Conservation (phyloP, 2,888 invertebrate species). For the Melanostoma scalare region DNA sequence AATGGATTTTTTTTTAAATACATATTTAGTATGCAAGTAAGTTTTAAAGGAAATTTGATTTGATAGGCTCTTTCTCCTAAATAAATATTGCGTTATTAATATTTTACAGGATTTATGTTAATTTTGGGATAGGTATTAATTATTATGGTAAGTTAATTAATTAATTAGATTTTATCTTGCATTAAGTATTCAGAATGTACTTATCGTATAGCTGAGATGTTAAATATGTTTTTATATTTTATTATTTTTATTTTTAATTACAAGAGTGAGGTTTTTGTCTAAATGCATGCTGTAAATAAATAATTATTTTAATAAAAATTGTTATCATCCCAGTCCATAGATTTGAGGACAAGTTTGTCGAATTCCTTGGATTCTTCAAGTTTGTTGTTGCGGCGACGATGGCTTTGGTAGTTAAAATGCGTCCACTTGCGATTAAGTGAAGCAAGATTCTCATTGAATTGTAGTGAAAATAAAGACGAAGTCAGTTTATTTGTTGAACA, state of each 20-base stretch:
- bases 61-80: constrained; percentile 57
- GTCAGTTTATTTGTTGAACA: constrained; percentile 79
- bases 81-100: constrained; percentile 61
- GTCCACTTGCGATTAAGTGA: constrained; percentile 81
- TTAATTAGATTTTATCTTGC: constrained; percentile 47
- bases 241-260: constrained; percentile 32
- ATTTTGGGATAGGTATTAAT: constrained; percentile 49
- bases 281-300: constrained; percentile 40
- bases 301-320: constrained; percentile 79
- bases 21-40: constrained; percentile 73
- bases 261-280: constrained; percentile 28
- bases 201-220: constrained; percentile 23
- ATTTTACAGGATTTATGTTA: constrained; percentile 73
- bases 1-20: constrained; percentile 59
- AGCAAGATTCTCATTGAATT: constrained; percentile 78
- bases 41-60: constrained; percentile 57
- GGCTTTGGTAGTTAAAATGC: constrained; percentile 78
- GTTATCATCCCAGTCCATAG: constrained; percentile 82
- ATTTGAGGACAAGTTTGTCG: constrained; percentile 81
- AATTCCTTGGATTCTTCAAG: constrained; percentile 81
- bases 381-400: constrained; percentile 80
- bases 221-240: constrained; percentile 41
- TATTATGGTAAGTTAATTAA: constrained; percentile 19
- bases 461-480: constrained; percentile 80
- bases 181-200: constrained; percentile 32